Evolutionary conservation across 2,797 vertebrate genomes (phyloP).

Genomic region (Megaceryle alcyon): DNA sequence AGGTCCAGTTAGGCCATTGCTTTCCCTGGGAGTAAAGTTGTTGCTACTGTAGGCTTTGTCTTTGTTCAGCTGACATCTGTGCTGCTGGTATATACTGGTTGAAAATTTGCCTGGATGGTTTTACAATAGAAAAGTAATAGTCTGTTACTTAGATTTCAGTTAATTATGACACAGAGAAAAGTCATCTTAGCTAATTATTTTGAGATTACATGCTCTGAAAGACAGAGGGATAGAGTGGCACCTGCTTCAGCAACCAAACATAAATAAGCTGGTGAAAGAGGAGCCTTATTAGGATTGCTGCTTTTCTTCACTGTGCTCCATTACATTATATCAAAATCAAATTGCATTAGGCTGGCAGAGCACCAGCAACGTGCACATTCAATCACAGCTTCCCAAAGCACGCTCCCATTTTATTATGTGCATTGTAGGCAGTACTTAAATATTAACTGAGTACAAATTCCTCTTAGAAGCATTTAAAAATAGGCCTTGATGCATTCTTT

Average conservation of each 20-base stretch:
- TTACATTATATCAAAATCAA: conserved; percentile 25
- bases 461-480: too few species aligned
- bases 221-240: not conserved
- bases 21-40: not conserved
- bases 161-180: conserved; percentile 8
- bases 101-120: not conserved
- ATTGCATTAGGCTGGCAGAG: not conserved
- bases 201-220: not conserved
- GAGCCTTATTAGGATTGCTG: not conserved
- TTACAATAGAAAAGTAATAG: not conserved
- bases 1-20: not conserved
- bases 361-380: not conserved
- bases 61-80: not conserved
- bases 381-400: conserved; percentile 23
- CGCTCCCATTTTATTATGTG: not conserved
- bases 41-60: not conserved
- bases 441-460: conserved; percentile 36
- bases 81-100: not conserved
- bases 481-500: too few species aligned
- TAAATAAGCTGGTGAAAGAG: conserved; percentile 6
- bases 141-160: conserved; percentile 1
- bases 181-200: not conserved
- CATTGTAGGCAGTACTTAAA: conserved; percentile 19
- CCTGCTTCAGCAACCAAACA: not conserved
- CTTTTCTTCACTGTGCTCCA: conserved; percentile 16